Percentiles rank a stretch among this genome's conserved stretches.
These are phyloP conservation scores for Neodon shergylaensis DNA, from an alignment of 2,113 vertebrate genomes.

Conservation along the genomic window DNA sequence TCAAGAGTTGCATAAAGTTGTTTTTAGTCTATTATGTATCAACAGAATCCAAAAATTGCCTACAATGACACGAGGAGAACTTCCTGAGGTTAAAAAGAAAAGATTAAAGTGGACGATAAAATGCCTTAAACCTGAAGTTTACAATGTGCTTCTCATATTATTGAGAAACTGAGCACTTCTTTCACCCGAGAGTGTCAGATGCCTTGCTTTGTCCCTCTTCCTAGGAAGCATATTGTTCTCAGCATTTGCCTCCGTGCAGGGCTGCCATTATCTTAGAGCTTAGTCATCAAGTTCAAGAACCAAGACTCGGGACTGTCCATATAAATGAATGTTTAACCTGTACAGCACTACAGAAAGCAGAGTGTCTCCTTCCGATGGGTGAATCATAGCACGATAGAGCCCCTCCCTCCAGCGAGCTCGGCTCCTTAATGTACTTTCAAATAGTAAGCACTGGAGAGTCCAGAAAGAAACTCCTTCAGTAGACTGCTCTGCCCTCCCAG, in stretches of 20 bases:
- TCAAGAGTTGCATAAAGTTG: neutral
- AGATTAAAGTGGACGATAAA: neutral
- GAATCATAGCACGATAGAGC: slow-evolving; percentile 52
- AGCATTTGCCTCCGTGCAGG: neutral
- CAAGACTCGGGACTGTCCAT: neutral
- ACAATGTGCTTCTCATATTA: slow-evolving; percentile 4
- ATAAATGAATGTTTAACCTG: slow-evolving; percentile 57
- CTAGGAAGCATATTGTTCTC: slow-evolving; percentile 7
- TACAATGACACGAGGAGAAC: neutral
- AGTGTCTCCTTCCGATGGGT: slow-evolving; percentile 54
- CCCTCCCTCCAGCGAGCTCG: slow-evolving; percentile 5
- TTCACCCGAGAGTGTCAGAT: neutral
- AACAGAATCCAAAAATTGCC: slow-evolving; percentile 36
- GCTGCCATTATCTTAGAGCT: slow-evolving; percentile 5
- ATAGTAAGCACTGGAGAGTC: slow-evolving; percentile 42
- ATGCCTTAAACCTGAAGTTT: slow-evolving; percentile 12
- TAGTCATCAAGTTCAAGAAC: slow-evolving; percentile 55
- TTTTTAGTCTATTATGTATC: neutral
- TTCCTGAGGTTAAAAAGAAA: slow-evolving; percentile 13
- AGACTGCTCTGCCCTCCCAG: neutral
- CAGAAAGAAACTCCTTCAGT: neutral
- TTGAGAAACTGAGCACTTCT: neutral
- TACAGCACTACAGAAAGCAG: slow-evolving; percentile 39
- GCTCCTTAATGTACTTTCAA: slow-evolving; percentile 36
- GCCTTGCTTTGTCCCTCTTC: neutral